Base-by-base conservation (phyloP, 2,113 vertebrate genomes). In the Balaenoptera acutorostrata region DNA sequence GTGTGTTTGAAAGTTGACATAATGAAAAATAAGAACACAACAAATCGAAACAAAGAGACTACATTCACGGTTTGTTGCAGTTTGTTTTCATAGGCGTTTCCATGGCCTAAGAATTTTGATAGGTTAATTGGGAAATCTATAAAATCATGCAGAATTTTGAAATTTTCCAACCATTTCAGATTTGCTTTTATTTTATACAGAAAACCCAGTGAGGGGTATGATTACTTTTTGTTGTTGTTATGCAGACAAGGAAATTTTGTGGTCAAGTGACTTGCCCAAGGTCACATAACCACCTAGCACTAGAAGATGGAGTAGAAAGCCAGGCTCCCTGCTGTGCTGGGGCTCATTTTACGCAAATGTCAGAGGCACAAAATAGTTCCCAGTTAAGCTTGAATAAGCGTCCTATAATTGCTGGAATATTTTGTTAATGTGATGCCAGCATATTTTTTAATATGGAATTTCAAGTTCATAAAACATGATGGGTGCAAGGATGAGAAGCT, bases 21-120 rank as follows among this genome's bases (percentile, higher is more conserved):
- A 46, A 91, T 85, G 14, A 95, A 82, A 93, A 83, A 75, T 77
- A 87, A 80, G 64, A 96, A 61, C 74, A 74, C 95, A 72, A 46
- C 6, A 93, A 97, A 75, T 92, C 15, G 27, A 97, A 90, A 81
- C 77, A 82, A 64, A 88, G 21, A 93, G 31, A 75, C 9, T 39
- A 21, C n/a, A 6, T 75, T 91, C 41, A 31, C 10, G 63, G 3
- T 83, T 78, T 84, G 27, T 68, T 89, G 46, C 12, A 59, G 3
- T 78, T 85, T 94, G 21, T 69, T 94, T 93, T 63, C 83, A 36
- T 81, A 90, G 39, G 31, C 20, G 78, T 97, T 92, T 96, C 97
- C 61, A n/a, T 59, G 12, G 21, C 27, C 44, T 83, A 74, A 63
- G 46, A 86, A 88, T 74, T 93, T 90, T 77, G 12, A 57, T 93